Evolutionary conservation across 2,888 invertebrate genomes (phyloP), one percentile per base, ranked within the genome.

Genomic region (Mimachlamys varia): DNA sequence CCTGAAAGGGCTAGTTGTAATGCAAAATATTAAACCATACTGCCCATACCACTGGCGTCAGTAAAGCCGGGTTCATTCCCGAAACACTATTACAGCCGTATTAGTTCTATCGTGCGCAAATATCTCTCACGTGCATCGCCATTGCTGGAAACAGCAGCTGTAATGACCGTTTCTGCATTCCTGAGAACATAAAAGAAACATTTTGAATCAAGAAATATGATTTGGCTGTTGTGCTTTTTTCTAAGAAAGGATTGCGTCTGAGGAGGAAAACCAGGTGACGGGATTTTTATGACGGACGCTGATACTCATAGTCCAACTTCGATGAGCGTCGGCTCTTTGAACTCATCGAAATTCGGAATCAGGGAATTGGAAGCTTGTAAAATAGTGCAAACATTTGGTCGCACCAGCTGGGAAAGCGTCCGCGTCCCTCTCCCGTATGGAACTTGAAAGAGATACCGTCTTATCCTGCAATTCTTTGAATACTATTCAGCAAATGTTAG

Each of bases 161-260:
- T 76, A 76, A 27, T 33, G 27, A 33, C 33, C 33, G 13, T 27
- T 76, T 76, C 33, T 76, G 76, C 3, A 76, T 76, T 27, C 76
- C 76, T 33, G 10, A 5, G 33, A 27, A 33, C 76, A 76, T 76
- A 27, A 76, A 76, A 76, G 76, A 27, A 33, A 33, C 7, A 76
- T 33, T 58, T 76, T 76, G 76, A 76, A 76, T 33, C 76, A 76
- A 76, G 76, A 76, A 76, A 76, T 76, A 76, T 76, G 76, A 76
- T 33, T 27, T 12, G 7, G 62, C 22, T 62, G 62, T 62, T n/a
- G 53, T 53, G 53, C 19, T 53, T 53, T 7, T 33, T 76, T 76
- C 76, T 76, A 13, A 76, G 76, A 76, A 76, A 76, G 76, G 33
- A 33, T 76, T 76, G 33, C 76, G 76, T 76, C 33, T 76, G 76